Conservation (phyloP, 2,113 vertebrate species). For the Etheostoma spectabile region DNA sequence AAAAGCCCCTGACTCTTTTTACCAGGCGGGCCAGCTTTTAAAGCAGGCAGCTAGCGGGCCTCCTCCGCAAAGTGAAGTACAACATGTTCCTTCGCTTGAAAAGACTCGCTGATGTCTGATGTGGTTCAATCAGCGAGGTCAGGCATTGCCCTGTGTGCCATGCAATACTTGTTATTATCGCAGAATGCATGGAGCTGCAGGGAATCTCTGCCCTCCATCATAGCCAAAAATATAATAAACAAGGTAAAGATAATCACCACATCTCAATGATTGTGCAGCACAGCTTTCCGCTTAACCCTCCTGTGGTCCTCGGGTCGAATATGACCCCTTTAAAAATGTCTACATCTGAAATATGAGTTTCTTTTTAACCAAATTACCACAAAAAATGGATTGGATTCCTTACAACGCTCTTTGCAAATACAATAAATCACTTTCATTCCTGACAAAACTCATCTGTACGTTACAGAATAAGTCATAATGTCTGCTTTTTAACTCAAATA, state of each 20-base stretch:
- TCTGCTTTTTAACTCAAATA: too few species aligned
- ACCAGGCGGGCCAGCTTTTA: slow-evolving; percentile 1
- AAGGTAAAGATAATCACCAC: neutral
- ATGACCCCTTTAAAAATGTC: too few species aligned
- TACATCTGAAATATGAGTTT: too few species aligned
- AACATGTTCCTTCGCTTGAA: slow-evolving; percentile 55
- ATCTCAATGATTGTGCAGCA: neutral
- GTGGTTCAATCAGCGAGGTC: slow-evolving; percentile 63
- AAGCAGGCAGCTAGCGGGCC: slow-evolving; percentile 12
- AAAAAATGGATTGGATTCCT: too few species aligned
- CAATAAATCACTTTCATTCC: too few species aligned
- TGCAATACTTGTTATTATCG: slow-evolving; percentile 11
- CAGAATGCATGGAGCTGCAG: neutral
- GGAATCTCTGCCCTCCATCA: slow-evolving; percentile 12
- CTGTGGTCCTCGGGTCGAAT: too few species aligned
- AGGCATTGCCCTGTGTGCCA: slow-evolving; percentile 3
- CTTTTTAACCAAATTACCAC: too few species aligned
- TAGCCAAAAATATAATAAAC: slow-evolving; percentile 27
- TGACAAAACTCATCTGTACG: too few species aligned
- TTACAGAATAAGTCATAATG: too few species aligned
- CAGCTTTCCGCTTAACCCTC: neutral
- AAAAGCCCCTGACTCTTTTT: neutral
- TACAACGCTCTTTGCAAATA: too few species aligned
- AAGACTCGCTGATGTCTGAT: slow-evolving; percentile 43
- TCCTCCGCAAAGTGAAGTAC: slow-evolving; percentile 50